Conservation (phyloP, 2,888 invertebrate genomes). For the Cataglyphis livida region DNA sequence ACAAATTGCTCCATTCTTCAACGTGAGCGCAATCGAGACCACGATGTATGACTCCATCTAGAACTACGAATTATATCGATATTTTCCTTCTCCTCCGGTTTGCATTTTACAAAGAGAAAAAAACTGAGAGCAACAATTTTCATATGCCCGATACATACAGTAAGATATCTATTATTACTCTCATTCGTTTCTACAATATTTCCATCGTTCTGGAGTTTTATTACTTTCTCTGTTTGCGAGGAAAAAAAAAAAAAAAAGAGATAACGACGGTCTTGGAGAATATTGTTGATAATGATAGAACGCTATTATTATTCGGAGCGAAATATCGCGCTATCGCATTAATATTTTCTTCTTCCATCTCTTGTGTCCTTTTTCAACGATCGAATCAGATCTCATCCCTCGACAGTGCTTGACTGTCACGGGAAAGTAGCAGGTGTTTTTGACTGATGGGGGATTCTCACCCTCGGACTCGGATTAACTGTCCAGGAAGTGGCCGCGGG, state of each 20-base stretch:
- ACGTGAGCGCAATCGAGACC: slow-evolving; percentile 58
- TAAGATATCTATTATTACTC: slow-evolving; percentile 26
- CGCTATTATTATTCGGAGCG: slow-evolving; percentile 7
- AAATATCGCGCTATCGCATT: background rate
- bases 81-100: slow-evolving; percentile 17
- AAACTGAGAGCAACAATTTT: background rate
- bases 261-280: background rate
- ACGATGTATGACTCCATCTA: slow-evolving; percentile 61
- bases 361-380: background rate
- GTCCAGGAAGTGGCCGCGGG: slow-evolving; percentile 14
- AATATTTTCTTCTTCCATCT: slow-evolving; percentile 4
- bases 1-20: slow-evolving; percentile 70
- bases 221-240: background rate
- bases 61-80: slow-evolving; percentile 53
- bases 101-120: background rate
- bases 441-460: slow-evolving; percentile 18
- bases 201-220: background rate
- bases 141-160: slow-evolving; percentile 4
- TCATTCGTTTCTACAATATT: background rate
- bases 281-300: slow-evolving; percentile 23
- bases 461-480: slow-evolving; percentile 21
- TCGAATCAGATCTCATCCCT: slow-evolving; percentile 34
- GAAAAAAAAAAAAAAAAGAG: background rate
- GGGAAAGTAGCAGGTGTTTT: slow-evolving; percentile 39
- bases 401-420: slow-evolving; percentile 6